phyloP scores from a whole-genome alignment of 2,113 vertebrate genomes.

The Crotophaga sulcirostris region DNA sequence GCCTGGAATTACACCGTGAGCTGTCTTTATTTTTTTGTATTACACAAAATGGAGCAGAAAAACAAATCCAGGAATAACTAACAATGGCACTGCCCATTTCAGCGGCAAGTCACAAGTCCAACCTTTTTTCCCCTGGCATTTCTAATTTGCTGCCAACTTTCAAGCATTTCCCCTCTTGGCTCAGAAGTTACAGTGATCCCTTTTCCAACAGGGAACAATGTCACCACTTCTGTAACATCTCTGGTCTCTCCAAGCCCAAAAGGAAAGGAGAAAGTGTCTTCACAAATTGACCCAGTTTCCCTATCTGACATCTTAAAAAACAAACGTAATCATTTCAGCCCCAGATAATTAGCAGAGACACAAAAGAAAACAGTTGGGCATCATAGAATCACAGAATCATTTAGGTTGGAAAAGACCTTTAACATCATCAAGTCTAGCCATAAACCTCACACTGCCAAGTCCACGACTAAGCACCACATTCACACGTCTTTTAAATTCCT shows the following conservation, averaged over 20 bases:
- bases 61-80: conserved; percentile 56
- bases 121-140: background rate
- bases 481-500: no score
- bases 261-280: background rate
- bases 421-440: no score
- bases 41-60: background rate
- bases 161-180: conserved; percentile 51
- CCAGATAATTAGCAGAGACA: background rate
- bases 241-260: background rate
- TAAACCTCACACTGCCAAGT: no score
- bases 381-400: background rate
- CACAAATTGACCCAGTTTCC: background rate
- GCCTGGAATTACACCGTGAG: background rate
- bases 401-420: no score
- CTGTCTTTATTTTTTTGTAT: background rate
- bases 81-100: conserved; percentile 15
- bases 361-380: background rate
- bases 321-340: background rate
- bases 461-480: no score
- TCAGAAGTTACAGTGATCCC: background rate
- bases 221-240: background rate
- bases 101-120: conserved; percentile 6
- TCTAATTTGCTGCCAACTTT: conserved; percentile 53
- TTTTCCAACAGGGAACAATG: conserved; percentile 12
- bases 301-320: background rate